Evolutionary conservation across 2,888 invertebrate species (phyloP), one percentile per base, ranked within the genome.

Genomic region (Tipula unca): DNA sequence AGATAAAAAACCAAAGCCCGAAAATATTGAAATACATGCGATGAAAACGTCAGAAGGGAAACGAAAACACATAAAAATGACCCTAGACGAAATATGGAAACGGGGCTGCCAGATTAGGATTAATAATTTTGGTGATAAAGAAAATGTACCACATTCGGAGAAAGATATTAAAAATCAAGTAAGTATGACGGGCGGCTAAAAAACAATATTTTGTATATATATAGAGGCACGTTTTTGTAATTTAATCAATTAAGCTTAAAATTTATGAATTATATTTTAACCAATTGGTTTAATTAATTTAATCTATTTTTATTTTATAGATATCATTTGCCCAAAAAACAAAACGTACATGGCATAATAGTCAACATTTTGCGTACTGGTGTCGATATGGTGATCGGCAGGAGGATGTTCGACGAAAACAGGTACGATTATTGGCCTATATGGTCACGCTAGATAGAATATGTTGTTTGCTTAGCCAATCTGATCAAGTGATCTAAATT

Each of bases 1-100:
- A 94, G 94, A 94, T 92, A 94, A 94, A 92, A 94, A 94, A 91
- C 94, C 94, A 91, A 93, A 94, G 92, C 93, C 94, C 89, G 94
- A 94, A 90, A 93, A 94, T 91, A 92, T 94, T 91, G 93, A 93
- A 88, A 93, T 94, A 89, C 94, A 93, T 92, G 93, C 94, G 87
- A 92, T 94, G 86, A 90, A 90, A 89, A 90, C 89, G 87, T 89
- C 89, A 35, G 89, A 89, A 86, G 91, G 92, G 86, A 90, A 93
- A 87, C 93, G 93, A 90, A 93, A 94, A 89, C 92, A 94, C 87
- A 90, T 93, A 87, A 93, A 92, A 90, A 92, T 93, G 88, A 92
- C 93, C 87, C 90, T 95, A 89, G 91, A 92, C 89, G 93, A 94
- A 87, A 94, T 95, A 89, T 95, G 95, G 95, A 93, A 93, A 88